Evolutionary conservation across 2,888 invertebrate species (phyloP).

Genomic region (Tridacna gigas): DNA sequence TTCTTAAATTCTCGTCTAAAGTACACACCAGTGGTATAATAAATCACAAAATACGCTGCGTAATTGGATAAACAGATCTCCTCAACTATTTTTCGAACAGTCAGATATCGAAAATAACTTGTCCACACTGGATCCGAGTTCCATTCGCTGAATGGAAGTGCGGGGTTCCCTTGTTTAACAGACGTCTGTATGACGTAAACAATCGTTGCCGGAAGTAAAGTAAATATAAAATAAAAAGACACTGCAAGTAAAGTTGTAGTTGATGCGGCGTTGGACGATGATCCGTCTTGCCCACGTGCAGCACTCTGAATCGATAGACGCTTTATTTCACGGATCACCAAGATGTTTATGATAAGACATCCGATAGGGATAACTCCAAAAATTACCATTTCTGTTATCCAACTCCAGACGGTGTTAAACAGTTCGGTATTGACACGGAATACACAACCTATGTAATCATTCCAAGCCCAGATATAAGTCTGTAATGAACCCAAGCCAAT

Average conservation of each 20-base stretch:
- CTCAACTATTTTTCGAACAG: constrained; percentile 79
- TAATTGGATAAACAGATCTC: constrained; percentile 83
- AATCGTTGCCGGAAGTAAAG: constrained; percentile 83
- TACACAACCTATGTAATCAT: constrained; percentile 69
- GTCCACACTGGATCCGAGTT: constrained; percentile 77
- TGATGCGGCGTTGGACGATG: constrained; percentile 77
- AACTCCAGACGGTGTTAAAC: constrained; percentile 81
- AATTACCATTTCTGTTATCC: constrained; percentile 80
- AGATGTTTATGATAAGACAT: constrained; percentile 82
- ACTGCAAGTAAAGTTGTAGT: constrained; percentile 84
- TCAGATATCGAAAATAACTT: constrained; percentile 77
- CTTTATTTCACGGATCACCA: constrained; percentile 82
- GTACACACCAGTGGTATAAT: constrained; percentile 82
- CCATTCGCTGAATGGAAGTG: constrained; percentile 68
- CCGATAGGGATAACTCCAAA: constrained; percentile 81
- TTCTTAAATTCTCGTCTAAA: constrained; percentile 78
- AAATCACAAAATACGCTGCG: constrained; percentile 84
- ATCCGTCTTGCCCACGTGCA: constrained; percentile 60
- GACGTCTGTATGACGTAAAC: constrained; percentile 80
- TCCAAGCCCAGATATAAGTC: constrained; percentile 81
- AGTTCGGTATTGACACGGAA: constrained; percentile 60
- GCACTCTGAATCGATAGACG: constrained; percentile 75
- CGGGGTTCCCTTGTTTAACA: constrained; percentile 69
- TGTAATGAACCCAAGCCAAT: constrained; percentile 76
- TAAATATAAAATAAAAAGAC: constrained; percentile 84